Base-by-base conservation (phyloP, 2,113 vertebrate species). In the Atherinomorus stipes region DNA sequence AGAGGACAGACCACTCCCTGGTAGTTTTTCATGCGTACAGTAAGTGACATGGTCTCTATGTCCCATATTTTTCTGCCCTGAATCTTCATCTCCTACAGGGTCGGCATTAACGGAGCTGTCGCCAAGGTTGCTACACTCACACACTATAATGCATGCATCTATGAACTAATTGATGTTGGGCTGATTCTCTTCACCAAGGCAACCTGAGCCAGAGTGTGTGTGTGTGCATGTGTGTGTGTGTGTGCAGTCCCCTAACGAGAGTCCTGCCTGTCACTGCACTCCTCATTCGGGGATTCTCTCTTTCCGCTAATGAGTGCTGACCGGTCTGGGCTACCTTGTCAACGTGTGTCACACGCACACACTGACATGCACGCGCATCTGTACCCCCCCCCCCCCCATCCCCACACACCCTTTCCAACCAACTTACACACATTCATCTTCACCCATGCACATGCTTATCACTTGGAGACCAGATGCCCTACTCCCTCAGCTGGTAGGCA, bases 271-370 rank as follows among this genome's bases (percentile, higher is more conserved):
- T 91, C 85, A 88, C 69, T 67, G 76, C 75, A 84, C 74, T 81
- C 67, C 83, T 85, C 87, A 88, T 86, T 81, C 63, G n/a, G 72
- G 85, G 82, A 84, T 90, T 90, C 90, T 91, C 79, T 84, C 66
- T 74, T 75, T 34, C 85, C 64, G 64, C 88, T 91, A 92, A 91
- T 91, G 88, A 91, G 78, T 74, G 81, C 69, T 89, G 91, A 92
- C 87, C 76, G 58, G 76, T 81, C 75, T 85, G 72, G 82, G 84
- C 86, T 90, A 87, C 71, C 74, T 88, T 88, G 73, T 90, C 85
- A 89, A 73, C 54, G 23, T 19, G 66, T 28, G 28, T 74, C 74
- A 71, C 60, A 7, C 16, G 1, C 63, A 57, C 65, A 23, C 79
- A 66, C 56, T 25, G 18, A 37, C 65, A 59, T 62, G 80, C 71